Evolutionary conservation across 2,797 vertebrate species (phyloP).

Genomic region (Sylvilagus floridanus): DNA sequence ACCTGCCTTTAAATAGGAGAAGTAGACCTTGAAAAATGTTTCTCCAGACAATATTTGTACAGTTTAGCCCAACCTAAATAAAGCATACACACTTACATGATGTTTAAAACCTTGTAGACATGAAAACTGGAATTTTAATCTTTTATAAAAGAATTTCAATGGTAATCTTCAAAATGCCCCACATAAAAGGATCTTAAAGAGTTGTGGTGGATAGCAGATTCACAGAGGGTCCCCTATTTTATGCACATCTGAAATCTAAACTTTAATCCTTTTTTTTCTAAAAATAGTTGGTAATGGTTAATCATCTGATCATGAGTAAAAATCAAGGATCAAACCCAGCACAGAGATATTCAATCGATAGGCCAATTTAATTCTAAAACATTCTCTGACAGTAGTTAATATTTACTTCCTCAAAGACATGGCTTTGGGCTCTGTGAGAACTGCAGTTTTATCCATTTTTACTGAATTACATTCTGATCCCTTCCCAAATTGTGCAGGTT

Average conservation of each 20-base stretch:
- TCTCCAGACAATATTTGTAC: neutral
- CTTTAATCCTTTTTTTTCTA: constrained; percentile 19
- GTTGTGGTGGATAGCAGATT: neutral
- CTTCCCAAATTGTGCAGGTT: constrained; percentile 19
- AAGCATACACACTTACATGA: neutral
- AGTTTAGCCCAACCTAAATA: neutral
- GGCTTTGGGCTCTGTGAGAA: neutral
- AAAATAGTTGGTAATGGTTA: neutral
- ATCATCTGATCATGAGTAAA: neutral
- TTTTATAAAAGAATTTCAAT: constrained; percentile 33
- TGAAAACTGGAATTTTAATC: constrained; percentile 19
- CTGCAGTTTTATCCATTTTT: neutral
- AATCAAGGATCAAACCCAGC: neutral
- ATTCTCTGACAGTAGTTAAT: neutral
- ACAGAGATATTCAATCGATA: neutral
- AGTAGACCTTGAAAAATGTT: constrained; percentile 16
- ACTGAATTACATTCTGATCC: constrained; percentile 22
- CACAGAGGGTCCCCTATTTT: neutral
- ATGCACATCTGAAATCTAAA: neutral
- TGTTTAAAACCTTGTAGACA: constrained; percentile 9
- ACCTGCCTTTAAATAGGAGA: neutral
- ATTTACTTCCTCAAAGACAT: neutral
- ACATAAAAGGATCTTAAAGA: neutral
- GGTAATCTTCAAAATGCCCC: constrained; percentile 11
- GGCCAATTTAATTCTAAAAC: neutral